Conservation (phyloP, 2,888 invertebrate genomes). For the Apamea crenata region DNA sequence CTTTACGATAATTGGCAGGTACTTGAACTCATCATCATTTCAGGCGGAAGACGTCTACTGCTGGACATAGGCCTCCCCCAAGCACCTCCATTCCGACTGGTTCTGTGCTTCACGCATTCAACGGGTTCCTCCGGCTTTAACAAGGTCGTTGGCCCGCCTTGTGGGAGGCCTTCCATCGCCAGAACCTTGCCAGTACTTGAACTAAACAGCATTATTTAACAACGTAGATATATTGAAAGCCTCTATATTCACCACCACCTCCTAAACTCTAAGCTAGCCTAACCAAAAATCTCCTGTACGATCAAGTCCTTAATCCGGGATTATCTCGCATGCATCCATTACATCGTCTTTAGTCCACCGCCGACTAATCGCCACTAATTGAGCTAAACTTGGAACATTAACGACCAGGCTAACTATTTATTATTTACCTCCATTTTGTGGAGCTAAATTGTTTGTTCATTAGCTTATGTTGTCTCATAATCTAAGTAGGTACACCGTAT, state of each 20-base stretch:
- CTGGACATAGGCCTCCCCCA: too few relatives aligned
- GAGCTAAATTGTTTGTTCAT: not conserved
- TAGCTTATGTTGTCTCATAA: not conserved
- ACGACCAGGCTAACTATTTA: conserved; percentile 12
- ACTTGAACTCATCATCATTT: too few relatives aligned
- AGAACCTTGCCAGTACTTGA: not conserved
- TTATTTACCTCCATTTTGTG: conserved; percentile 4
- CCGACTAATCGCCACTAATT: conserved; percentile 51
- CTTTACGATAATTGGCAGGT: not conserved
- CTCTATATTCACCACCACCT: not conserved
- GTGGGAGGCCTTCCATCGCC: too few relatives aligned
- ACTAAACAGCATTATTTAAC: not conserved
- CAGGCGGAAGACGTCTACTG: too few relatives aligned
- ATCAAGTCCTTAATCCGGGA: conserved; percentile 31
- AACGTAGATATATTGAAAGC: not conserved
- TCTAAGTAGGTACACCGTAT: not conserved
- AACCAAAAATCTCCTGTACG: conserved; percentile 28
- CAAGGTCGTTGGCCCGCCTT: too few relatives aligned
- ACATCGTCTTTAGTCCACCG: conserved; percentile 30
- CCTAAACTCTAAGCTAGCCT: not conserved
- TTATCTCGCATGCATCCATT: conserved; percentile 46
- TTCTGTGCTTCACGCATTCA: too few relatives aligned
- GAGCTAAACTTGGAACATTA: conserved; percentile 40
- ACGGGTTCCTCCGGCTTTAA: too few relatives aligned
- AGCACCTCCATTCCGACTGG: too few relatives aligned